Conservation (phyloP, 1,140 invertebrate genomes). For the Drosophila mauritiana region DNA sequence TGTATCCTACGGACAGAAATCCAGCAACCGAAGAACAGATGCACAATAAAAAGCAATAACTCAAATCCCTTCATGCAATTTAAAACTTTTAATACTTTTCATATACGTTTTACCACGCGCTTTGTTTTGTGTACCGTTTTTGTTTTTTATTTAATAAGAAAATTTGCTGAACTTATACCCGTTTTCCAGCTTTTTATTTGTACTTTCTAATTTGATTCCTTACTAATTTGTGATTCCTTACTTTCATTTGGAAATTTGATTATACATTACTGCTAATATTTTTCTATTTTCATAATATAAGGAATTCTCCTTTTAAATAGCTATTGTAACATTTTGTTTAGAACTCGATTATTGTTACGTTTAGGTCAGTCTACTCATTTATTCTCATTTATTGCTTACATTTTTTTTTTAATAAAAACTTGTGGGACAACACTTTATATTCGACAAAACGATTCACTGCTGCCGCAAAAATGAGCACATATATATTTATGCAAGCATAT, state of each 20-base stretch:
- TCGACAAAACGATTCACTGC: constrained; percentile 57
- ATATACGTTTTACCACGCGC: neutral
- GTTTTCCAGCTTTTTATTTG: constrained; percentile 23
- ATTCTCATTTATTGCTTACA: constrained; percentile 17
- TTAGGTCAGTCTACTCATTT: constrained; percentile 19
- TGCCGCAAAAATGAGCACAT: constrained; percentile 82
- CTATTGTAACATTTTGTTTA: constrained; percentile 28
- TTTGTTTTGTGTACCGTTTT: constrained; percentile 20
- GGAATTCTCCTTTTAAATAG: constrained; percentile 41
- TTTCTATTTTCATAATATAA: too few species aligned
- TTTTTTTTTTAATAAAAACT: constrained; percentile 23
- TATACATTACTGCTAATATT: too few species aligned
- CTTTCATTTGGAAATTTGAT: constrained; percentile 42
- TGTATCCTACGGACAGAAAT: constrained; percentile 45
- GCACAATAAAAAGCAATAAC: constrained; percentile 19
- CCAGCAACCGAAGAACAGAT: constrained; percentile 22
- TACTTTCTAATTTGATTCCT: constrained; percentile 55
- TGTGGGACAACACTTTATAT: constrained; percentile 18
- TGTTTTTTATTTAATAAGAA: constrained; percentile 23
- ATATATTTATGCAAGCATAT: constrained; percentile 80
- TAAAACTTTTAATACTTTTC: neutral
- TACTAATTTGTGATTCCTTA: constrained; percentile 52
- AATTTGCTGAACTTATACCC: constrained; percentile 24
- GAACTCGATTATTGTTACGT: constrained; percentile 4
- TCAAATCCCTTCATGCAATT: constrained; percentile 3